These are phyloP conservation scores for Nibea albiflora DNA, from an alignment of 2,113 vertebrate genomes.

Conservation along the genomic window DNA sequence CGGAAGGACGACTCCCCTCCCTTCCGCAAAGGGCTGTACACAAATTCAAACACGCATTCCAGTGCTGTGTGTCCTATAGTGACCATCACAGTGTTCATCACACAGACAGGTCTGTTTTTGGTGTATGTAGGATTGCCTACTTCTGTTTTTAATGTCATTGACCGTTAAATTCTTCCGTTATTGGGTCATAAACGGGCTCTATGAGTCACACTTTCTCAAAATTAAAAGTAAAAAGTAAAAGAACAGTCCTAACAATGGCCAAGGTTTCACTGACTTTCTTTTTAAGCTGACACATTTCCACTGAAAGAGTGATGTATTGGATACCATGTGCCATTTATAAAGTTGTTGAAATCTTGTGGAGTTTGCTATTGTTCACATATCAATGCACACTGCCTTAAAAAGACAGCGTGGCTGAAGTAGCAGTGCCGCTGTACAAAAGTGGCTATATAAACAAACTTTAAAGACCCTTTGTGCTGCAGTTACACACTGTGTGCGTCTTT, in stretches of 20 bases:
- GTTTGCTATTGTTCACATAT: conserved; percentile 50
- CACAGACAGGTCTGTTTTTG: neutral
- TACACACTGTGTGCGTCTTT: conserved; percentile 51
- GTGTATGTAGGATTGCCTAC: neutral
- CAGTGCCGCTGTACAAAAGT: conserved; percentile 35
- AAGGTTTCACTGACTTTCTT: neutral
- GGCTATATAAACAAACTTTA: conserved; percentile 43
- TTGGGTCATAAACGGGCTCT: neutral
- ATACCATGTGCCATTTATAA: conserved; percentile 35
- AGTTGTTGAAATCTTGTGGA: conserved; percentile 50
- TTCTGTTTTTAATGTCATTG: neutral
- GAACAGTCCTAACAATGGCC: neutral
- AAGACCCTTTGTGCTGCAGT: conserved; percentile 47
- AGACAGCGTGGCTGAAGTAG: conserved; percentile 49
- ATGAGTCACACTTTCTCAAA: conserved; percentile 8
- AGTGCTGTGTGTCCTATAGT: conserved; percentile 25
- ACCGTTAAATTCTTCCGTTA: neutral
- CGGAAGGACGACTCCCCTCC: conserved; percentile 73
- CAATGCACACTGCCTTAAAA: conserved; percentile 39
- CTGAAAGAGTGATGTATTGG: neutral
- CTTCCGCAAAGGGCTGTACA: conserved; percentile 66
- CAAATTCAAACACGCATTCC: conserved; percentile 58
- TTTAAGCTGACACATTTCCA: conserved; percentile 9
- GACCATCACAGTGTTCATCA: conserved; percentile 29
- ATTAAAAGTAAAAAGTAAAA: conserved; percentile 22